Base-by-base conservation (phyloP, 2,113 vertebrate species). In the Phoenicopterus ruber region DNA sequence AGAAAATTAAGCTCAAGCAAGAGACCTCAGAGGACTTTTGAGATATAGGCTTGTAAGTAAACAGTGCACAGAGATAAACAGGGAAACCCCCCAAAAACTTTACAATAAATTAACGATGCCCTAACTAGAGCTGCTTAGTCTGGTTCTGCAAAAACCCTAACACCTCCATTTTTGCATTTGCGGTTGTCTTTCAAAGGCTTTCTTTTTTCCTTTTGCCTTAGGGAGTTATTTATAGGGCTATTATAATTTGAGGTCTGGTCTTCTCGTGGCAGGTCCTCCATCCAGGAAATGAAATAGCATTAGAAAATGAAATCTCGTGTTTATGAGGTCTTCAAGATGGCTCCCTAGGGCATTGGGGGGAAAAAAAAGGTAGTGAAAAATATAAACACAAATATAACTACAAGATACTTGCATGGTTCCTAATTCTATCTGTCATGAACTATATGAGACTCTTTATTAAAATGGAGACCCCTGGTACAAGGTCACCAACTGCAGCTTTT, bases 241-340 rank as follows among this genome's bases (percentile, higher is more conserved):
- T 90, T 96, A 92, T 95, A 96, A 97, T 93, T 95, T 95, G 91
- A 96, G 90, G 94, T 96, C 96, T 97, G 79, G 92, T 96, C 94
- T 96, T 95, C 94, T 93, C 8, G 1, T 91, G 84, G 92, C 96
- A 96, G 82, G 94, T 96, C 88, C 74, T 96, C 92, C 82, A 93
- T 96, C 93, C 96, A 88, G 94, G 97, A 97, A 97, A 97, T 96
- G 93, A 97, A 97, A 95, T 93, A 92, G 89, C 93, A 95, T 97
- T 97, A 96, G 91, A 97, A 96, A 96, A 95, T 96, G 93, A 97
- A 95, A 96, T 95, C 92, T 97, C 34, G 0, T 6, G 1, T 96
- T 97, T 97, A 96, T 90, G 90, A 97, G 94, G 93, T 81, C 94
- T 95, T 73, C 0, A 22, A 91, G 90, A 95, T 91, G 69, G 69